Evolutionary conservation across 2,888 invertebrate genomes (phyloP).

Genomic region (Camptogramma bilineatum): DNA sequence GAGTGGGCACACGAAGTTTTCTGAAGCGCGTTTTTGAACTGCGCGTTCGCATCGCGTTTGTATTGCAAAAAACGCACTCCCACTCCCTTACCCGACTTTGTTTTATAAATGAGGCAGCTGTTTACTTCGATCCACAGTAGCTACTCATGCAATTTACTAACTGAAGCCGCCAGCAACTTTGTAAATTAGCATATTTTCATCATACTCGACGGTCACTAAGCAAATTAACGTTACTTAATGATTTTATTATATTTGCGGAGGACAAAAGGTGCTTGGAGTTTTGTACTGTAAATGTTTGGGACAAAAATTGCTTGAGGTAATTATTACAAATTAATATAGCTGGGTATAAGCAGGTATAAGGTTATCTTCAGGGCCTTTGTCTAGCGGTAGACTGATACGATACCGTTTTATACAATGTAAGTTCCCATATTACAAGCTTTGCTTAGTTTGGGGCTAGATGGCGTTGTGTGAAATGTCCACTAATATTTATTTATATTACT

Average conservation of each 20-base stretch:
- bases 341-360: neutral
- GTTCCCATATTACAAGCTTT: too few species aligned
- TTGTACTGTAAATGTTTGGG: slow-evolving; percentile 14
- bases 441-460: too few species aligned
- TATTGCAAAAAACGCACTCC: too few species aligned
- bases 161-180: slow-evolving; percentile 64
- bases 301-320: neutral
- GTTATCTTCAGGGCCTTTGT: neutral
- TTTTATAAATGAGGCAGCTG: slow-evolving; percentile 20
- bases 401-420: too few species aligned
- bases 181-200: slow-evolving; percentile 75
- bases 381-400: neutral
- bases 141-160: slow-evolving; percentile 64
- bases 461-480: too few species aligned
- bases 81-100: too few species aligned
- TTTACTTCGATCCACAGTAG: neutral
- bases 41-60: too few species aligned
- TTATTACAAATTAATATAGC: neutral
- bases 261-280: slow-evolving; percentile 40
- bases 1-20: too few species aligned
- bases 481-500: too few species aligned
- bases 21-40: too few species aligned
- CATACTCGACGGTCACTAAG: slow-evolving; percentile 70
- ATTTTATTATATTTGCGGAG: slow-evolving; percentile 72
- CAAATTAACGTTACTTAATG: slow-evolving; percentile 74